A percentile compares a stretch with the other conserved stretches of the same genome.
Evolutionary conservation across 2,113 vertebrate species (phyloP).

Genomic region (Labrus mixtus): DNA sequence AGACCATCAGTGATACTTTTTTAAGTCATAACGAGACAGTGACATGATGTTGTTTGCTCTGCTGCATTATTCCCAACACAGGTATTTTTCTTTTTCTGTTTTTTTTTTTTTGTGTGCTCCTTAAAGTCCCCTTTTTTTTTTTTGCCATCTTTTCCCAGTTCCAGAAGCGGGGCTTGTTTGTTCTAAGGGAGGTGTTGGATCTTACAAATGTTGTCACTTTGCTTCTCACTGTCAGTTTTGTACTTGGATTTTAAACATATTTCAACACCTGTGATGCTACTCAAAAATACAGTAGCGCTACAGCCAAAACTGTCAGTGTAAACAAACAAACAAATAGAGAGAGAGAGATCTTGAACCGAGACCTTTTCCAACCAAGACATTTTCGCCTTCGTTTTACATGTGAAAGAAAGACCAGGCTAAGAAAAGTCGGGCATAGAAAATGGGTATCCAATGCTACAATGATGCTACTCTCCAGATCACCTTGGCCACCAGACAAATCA

Average conservation of each 20-base stretch:
- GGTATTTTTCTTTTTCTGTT: constrained; percentile 1
- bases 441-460: background rate
- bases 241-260: constrained; percentile 46
- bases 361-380: constrained; percentile 24
- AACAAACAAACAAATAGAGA: constrained; percentile 45
- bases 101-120: background rate
- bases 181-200: constrained; percentile 8
- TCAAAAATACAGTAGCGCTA: constrained; percentile 8
- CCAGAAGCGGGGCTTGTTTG: constrained; percentile 12
- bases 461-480: no score
- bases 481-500: background rate
- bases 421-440: background rate
- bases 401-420: background rate
- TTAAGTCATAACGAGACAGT: background rate
- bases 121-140: constrained; percentile 37
- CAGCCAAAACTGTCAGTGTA: constrained; percentile 52
- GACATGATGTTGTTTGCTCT: background rate
- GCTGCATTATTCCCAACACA: background rate
- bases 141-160: background rate
- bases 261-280: constrained; percentile 49
- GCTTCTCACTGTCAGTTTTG: constrained; percentile 27
- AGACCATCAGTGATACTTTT: no score
- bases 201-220: constrained; percentile 20
- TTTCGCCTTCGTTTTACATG: background rate
- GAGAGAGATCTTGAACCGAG: background rate